A percentile compares a stretch with the other conserved stretches of the same genome.
Evolutionary conservation across 1,140 invertebrate genomes (phyloP).

Genomic region (Tetranychus cinnabarinus): DNA sequence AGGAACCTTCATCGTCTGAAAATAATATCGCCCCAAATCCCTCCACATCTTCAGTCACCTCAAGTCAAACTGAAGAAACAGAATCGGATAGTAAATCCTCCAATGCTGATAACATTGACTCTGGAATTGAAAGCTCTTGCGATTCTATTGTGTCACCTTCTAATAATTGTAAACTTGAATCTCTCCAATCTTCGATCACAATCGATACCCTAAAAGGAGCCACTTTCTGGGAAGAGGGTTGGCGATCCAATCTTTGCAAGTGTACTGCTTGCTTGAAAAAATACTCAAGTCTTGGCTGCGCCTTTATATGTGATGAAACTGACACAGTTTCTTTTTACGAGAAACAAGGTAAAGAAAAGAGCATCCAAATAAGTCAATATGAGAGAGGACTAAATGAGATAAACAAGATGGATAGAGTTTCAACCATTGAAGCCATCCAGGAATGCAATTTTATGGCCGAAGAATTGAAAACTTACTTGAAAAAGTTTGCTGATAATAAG

Average conservation of each 20-base stretch:
- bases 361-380: slow-evolving; percentile 27
- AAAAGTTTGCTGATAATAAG: slow-evolving; percentile 58
- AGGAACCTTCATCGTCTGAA: background rate
- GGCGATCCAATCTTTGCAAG: slow-evolving; percentile 26
- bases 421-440: slow-evolving; percentile 55
- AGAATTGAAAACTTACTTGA: slow-evolving; percentile 54
- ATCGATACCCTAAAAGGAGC: slow-evolving; percentile 14
- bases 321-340: slow-evolving; percentile 73
- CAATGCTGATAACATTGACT: background rate
- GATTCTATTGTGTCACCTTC: background rate
- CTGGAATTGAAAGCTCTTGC: background rate
- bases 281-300: slow-evolving; percentile 17
- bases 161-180: background rate
- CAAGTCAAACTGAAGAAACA: slow-evolving; percentile 7
- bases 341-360: slow-evolving; percentile 27
- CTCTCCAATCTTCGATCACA: background rate
- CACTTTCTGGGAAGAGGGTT: slow-evolving; percentile 42
- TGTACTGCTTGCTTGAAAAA: slow-evolving; percentile 14
- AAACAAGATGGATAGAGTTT: slow-evolving; percentile 47
- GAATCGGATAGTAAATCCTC: background rate
- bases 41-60: background rate
- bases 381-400: slow-evolving; percentile 48
- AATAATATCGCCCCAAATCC: background rate
- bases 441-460: slow-evolving; percentile 69
- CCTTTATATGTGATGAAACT: slow-evolving; percentile 47